Conservation (phyloP, 2,888 invertebrate genomes). For the Halocaridina rubra region DNA sequence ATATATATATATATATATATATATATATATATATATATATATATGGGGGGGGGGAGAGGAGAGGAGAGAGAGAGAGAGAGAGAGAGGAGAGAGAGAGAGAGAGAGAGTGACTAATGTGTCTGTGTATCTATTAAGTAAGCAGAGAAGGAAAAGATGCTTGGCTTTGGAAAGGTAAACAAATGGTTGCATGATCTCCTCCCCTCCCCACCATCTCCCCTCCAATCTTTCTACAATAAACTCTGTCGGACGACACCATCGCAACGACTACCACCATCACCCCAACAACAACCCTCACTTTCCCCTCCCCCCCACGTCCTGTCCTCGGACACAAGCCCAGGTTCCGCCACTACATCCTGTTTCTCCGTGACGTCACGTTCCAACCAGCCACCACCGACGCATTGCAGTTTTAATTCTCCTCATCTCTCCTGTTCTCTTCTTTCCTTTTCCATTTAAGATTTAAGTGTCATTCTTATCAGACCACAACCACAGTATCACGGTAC, state of each 20-base stretch:
- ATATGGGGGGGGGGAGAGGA: too few species aligned
- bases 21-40: too few species aligned
- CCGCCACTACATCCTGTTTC: conserved; percentile 38
- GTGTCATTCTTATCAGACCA: too few species aligned
- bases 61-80: too few species aligned
- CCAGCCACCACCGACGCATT: neutral
- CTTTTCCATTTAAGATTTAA: too few species aligned
- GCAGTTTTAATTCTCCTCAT: neutral
- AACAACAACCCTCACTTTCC: neutral
- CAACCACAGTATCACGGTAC: too few species aligned
- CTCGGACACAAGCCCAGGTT: conserved; percentile 15
- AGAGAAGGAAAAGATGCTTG: neutral
- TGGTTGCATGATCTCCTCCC: neutral
- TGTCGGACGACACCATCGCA: neutral
- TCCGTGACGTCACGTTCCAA: conserved; percentile 12
- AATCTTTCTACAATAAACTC: neutral
- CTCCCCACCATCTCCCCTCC: neutral
- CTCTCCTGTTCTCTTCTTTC: neutral
- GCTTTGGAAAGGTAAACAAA: conserved; percentile 16
- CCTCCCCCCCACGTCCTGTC: neutral
- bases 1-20: too few species aligned
- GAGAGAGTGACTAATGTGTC: too few species aligned
- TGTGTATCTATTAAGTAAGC: neutral
- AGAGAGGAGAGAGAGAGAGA: too few species aligned
- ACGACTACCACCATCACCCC: neutral